Conservation (phyloP, 1,140 invertebrate genomes). For the Aphelinus certus region DNA sequence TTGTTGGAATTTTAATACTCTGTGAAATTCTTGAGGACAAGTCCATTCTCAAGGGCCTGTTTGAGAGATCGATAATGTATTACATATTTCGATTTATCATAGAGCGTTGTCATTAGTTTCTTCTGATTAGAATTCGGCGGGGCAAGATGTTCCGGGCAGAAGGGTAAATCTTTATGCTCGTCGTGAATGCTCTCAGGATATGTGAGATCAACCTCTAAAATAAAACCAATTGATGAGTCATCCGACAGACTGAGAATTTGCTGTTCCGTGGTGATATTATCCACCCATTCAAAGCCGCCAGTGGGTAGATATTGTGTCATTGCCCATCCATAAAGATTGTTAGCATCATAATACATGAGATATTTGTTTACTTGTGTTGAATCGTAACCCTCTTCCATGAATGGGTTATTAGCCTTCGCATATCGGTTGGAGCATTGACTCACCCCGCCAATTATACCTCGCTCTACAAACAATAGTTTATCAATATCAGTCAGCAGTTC, state of each 20-base stretch:
- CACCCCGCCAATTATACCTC: background rate
- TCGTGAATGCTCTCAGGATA: background rate
- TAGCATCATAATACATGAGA: conserved; percentile 21
- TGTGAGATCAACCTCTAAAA: conserved; percentile 2
- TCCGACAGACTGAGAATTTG: too few relatives aligned
- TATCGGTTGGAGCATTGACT: conserved; percentile 42
- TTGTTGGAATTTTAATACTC: background rate
- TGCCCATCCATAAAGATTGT: background rate
- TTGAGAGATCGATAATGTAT: background rate
- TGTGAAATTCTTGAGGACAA: background rate
- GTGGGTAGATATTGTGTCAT: background rate
- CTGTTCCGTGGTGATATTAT: too few relatives aligned
- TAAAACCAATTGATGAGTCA: background rate
- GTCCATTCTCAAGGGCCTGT: background rate
- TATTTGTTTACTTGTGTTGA: conserved; percentile 36
- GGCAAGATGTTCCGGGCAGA: background rate
- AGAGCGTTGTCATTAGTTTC: conserved; percentile 1
- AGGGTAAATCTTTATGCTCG: background rate
- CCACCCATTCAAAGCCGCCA: background rate
- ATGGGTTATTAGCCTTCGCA: conserved; percentile 62
- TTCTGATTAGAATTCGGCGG: background rate
- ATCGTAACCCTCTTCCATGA: conserved; percentile 46
- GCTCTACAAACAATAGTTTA: too few relatives aligned
- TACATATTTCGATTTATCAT: conserved; percentile 5
- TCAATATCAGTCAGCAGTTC: too few relatives aligned